Evolutionary conservation across 2,797 vertebrate genomes (phyloP), one percentile per base, ranked within the genome.

Genomic region (Valencia hispanica): DNA sequence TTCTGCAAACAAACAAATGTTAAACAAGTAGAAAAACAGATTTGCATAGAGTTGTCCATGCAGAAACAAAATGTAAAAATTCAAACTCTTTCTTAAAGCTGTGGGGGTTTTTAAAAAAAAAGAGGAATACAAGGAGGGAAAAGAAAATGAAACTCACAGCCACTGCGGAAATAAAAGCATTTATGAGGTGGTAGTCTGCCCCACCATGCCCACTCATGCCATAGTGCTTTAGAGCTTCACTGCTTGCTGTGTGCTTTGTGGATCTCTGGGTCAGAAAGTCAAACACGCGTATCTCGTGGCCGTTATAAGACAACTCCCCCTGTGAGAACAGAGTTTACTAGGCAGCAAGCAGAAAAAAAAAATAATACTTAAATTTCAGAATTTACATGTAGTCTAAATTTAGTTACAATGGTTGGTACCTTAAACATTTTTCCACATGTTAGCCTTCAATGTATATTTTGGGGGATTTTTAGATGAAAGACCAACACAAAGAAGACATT

Each of bases 121-220:
- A 68, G 22, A 36, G 0, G 6, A 34, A 14, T 34, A 59, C 4
- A 7, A 66, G 43, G 20, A 36, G n/a, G n/a, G 12, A 69, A 69
- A 14, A 17, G 25, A 36, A 36, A 25, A 0, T 2, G 66, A 43
- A 57, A 93, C 95, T 95, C 66, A 97, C 96, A 36, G 87, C 90
- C 36, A 97, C 93, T 50, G 96, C 96, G 71, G 95, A 94, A 85
- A 97, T 86, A 57, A 97, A 97, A 61, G 93, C 89, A 4, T 94
- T 69, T 0, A 96, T 95, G 0, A 97, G 90, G 81, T 95, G 92
- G 80, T 95, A 97, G 91, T 97, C 96, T 1, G 96, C 96, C 41
- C 84, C 89, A 0, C 92, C 88, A 4, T 97, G 96, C 6, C 93
- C 93, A 0, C 61, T 47, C 81, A 94, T 81, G 30, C 82, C 76